Percentiles rank a stretch among this genome's conserved stretches.
phyloP scores from a whole-genome alignment of 2,888 invertebrate species.

The Polylopha cassiicola region DNA sequence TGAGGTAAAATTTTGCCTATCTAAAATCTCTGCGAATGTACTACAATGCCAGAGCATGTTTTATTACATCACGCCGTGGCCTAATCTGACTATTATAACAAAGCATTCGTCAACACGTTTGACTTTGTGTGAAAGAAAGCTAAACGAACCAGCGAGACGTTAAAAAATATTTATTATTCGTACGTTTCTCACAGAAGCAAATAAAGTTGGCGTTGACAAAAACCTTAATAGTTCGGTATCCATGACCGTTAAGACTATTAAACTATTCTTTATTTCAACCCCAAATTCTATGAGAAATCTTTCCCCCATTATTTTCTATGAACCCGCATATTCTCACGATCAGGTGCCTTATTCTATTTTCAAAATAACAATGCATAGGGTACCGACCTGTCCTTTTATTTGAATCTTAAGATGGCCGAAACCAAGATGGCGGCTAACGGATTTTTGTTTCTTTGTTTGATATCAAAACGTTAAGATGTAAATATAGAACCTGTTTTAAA shows the following conservation, averaged over 20 bases:
- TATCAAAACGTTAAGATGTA: slow-evolving; percentile 11
- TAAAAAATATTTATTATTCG: too few species aligned
- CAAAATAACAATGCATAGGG: slow-evolving; percentile 37
- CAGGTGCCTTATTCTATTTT: slow-evolving; percentile 37
- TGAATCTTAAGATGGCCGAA: slow-evolving; percentile 42
- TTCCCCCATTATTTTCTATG: slow-evolving; percentile 21
- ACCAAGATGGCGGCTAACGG: slow-evolving; percentile 43
- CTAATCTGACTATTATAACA: too few species aligned
- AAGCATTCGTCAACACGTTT: too few species aligned
- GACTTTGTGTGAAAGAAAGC: too few species aligned
- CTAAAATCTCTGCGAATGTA: too few species aligned
- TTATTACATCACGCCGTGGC: too few species aligned
- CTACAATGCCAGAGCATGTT: too few species aligned
- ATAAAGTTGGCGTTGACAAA: slow-evolving; percentile 19
- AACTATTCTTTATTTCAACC: slow-evolving; percentile 36
- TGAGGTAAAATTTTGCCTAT: too few species aligned
- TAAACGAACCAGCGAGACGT: too few species aligned
- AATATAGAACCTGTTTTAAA: too few species aligned
- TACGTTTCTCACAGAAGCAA: too few species aligned
- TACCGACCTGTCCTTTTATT: slow-evolving; percentile 43
- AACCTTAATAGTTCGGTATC: slow-evolving; percentile 27
- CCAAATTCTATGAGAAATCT: slow-evolving; percentile 27
- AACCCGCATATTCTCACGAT: slow-evolving; percentile 29
- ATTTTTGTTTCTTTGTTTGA: slow-evolving; percentile 25
- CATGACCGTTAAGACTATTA: slow-evolving; percentile 48